Evolutionary conservation across 1,140 invertebrate genomes (phyloP).

Genomic region (Pygmarrhopalites habei): DNA sequence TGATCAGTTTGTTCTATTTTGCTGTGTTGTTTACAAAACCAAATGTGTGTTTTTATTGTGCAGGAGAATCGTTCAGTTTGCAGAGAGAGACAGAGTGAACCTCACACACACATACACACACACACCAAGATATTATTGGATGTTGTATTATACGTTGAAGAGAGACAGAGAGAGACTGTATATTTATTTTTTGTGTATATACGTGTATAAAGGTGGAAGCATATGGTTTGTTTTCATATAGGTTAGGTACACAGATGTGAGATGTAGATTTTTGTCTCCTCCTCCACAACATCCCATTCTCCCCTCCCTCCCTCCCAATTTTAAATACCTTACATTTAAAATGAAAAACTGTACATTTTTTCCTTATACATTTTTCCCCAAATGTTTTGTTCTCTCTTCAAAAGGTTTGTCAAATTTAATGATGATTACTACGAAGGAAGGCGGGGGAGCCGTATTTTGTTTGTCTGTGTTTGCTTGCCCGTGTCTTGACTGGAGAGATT

Average conservation of each 20-base stretch:
- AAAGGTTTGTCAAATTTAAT: background rate
- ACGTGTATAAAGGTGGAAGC: background rate
- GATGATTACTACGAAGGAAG: too few species aligned
- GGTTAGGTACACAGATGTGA: background rate
- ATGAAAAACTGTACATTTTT: background rate
- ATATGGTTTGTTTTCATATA: background rate
- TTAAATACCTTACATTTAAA: background rate
- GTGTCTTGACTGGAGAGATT: too few species aligned
- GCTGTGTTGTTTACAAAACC: background rate
- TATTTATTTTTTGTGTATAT: background rate
- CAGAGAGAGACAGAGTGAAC: background rate
- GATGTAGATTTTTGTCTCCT: background rate
- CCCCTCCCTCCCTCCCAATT: background rate
- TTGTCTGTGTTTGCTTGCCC: too few species aligned
- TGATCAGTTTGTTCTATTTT: background rate
- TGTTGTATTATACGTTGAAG: too few species aligned
- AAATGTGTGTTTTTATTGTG: background rate
- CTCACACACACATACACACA: background rate
- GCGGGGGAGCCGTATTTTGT: too few species aligned
- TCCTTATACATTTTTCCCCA: background rate
- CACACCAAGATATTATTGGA: background rate
- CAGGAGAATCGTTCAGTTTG: background rate
- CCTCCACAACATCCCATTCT: background rate
- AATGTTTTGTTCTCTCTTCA: background rate
- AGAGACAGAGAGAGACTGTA: background rate